Conservation (phyloP, 92 coral and sea anemone genomes). For the Virgularia gustaviana region DNA sequence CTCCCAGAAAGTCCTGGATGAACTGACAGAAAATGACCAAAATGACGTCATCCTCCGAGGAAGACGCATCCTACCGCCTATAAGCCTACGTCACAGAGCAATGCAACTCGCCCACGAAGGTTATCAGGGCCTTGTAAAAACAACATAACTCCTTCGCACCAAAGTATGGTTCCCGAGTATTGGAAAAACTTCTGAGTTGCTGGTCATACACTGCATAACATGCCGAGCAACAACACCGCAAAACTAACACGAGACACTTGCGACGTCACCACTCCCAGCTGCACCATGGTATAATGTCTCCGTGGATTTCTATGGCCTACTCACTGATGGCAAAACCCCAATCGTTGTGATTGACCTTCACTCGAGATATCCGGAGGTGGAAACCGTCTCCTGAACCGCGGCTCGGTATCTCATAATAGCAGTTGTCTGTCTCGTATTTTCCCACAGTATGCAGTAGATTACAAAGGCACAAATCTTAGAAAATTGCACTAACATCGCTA, state of each 20-base stretch:
- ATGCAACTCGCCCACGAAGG: slow-evolving; percentile 62
- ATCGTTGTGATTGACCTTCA: slow-evolving; percentile 40
- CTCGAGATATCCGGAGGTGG: slow-evolving; percentile 37
- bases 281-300: slow-evolving; percentile 30
- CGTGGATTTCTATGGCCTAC: slow-evolving; percentile 39
- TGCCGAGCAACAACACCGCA: slow-evolving; percentile 50
- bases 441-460: too few species aligned
- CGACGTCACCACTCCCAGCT: slow-evolving; percentile 37
- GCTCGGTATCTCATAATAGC: slow-evolving; percentile 17
- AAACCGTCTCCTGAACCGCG: slow-evolving; percentile 35
- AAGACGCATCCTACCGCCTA: slow-evolving; percentile 42
- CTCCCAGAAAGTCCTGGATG: slow-evolving; percentile 32
- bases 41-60: slow-evolving; percentile 37
- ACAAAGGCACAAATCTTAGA: too few species aligned
- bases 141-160: slow-evolving; percentile 46
- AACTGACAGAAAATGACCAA: slow-evolving; percentile 41
- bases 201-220: slow-evolving; percentile 43
- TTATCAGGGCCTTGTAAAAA: slow-evolving; percentile 55
- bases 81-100: slow-evolving; percentile 31
- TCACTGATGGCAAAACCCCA: slow-evolving; percentile 36
- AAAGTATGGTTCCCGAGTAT: slow-evolving; percentile 63
- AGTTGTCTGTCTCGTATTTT: too few species aligned
- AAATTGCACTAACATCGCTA: too few species aligned
- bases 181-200: slow-evolving; percentile 38
- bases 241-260: slow-evolving; percentile 33